Conservation (phyloP, 2,113 vertebrate genomes). For the Vulpes lagopus region DNA sequence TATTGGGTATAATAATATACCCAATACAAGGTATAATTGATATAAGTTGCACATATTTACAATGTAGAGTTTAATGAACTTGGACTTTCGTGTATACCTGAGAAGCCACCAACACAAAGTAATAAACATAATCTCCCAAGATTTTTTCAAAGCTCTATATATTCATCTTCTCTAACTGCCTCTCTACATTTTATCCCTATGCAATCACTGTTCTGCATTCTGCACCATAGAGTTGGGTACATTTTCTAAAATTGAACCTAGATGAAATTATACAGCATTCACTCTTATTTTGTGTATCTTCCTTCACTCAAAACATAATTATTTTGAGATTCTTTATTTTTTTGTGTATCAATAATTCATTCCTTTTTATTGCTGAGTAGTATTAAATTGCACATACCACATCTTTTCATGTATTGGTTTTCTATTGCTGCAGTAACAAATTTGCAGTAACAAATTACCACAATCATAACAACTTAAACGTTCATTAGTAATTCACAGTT, state of each 20-base stretch:
- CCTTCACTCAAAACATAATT: neutral
- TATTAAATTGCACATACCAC: neutral
- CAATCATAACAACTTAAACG: neutral
- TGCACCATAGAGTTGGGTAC: neutral
- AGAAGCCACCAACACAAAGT: neutral
- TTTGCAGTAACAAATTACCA: neutral
- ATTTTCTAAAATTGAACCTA: slow-evolving; percentile 16
- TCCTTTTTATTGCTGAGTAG: neutral
- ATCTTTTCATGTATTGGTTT: neutral
- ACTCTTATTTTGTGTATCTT: neutral
- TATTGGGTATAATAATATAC: no score
- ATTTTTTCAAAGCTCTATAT: neutral
- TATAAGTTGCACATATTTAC: neutral
- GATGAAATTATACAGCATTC: neutral
- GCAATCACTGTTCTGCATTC: neutral
- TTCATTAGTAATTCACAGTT: neutral
- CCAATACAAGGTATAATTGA: neutral
- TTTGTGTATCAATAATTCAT: neutral
- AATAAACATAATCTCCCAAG: neutral
- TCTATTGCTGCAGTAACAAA: neutral
- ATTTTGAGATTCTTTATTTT: neutral
- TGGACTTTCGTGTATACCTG: neutral
- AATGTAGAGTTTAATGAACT: neutral
- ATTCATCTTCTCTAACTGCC: neutral
- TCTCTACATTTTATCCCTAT: neutral